Conservation (phyloP, 2,797 vertebrate genomes). For the Acipenser oxyrinchus region DNA sequence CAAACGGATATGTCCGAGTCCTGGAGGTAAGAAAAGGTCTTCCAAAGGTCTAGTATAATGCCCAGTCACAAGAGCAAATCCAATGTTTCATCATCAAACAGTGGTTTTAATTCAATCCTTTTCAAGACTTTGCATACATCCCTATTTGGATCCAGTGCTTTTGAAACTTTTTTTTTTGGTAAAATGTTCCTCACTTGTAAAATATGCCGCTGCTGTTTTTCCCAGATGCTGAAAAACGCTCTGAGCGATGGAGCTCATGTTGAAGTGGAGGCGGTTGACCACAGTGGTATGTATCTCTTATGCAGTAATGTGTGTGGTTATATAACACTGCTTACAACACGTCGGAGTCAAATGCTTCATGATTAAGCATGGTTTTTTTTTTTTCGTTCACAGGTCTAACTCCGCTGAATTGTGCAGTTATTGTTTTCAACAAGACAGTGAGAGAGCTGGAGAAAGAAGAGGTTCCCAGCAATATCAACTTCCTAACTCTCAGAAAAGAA, state of each 20-base stretch:
- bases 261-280: constrained; percentile 62
- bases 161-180: no score
- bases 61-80: no score
- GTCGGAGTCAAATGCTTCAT: neutral
- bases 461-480: constrained; percentile 12
- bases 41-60: no score
- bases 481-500: constrained; percentile 48
- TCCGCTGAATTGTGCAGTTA: constrained; percentile 55
- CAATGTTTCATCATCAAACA: no score
- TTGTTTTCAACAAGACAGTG: constrained; percentile 51
- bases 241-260: constrained; percentile 50
- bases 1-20: constrained; percentile 64
- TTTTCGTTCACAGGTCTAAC: constrained; percentile 55
- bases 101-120: no score
- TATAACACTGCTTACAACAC: neutral
- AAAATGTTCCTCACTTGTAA: no score
- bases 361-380: neutral
- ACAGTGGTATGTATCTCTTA: constrained; percentile 42
- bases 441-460: constrained; percentile 26
- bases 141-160: no score
- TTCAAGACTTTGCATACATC: no score
- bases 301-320: neutral
- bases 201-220: no score
- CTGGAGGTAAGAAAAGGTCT: constrained; percentile 50
- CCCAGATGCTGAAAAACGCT: constrained; percentile 61